Evolutionary conservation across 2,113 vertebrate genomes (phyloP), one percentile per base, ranked within the genome.

Genomic region (Apodemus sylvaticus): DNA sequence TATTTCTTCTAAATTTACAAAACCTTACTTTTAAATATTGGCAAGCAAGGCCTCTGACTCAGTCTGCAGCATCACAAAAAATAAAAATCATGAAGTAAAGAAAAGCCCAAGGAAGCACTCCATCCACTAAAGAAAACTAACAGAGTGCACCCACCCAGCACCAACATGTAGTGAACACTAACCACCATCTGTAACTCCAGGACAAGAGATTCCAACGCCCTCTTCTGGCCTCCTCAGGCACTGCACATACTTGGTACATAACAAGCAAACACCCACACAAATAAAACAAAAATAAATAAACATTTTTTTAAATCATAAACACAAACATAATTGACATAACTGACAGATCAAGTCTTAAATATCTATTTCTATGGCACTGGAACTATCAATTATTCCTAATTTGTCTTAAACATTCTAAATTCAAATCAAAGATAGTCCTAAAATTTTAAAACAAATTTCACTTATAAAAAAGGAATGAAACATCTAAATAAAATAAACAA

Each of bases 301-400:
- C 7, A 82, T 16, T 11, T 58, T 60, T 13, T 39, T n/a, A n/a
- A 62, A 17, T 86, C 62, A 68, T 51, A 68, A 66, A 51, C 42
- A 48, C 39, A 68, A 55, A 34, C 58, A 45, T 85, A 96, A 19
- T 36, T 82, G 93, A 48, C 51, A 93, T 24, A 62, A 19, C 58
- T 85, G 74, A 85, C 13, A 62, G 58, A 26, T 82, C 45, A 64
- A 86, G 60, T 86, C 60, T 87, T 87, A 96, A 93, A 87, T 70
- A 87, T 12, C 29, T 55, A 89, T 24, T 73, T 86, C 20, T 62
- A 90, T 2, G 10, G 24, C 42, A 97, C 29, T 89, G 71, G 93
- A 96, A 88, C 83, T 91, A 97, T 29, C 42, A 60, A 77, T 29
- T 76, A 96, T 73, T 94, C 81, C 48, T 83, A 87, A 87, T 42